These are phyloP conservation scores for Numida meleagris DNA, from an alignment of 2,113 vertebrate genomes.

Conservation along the genomic window DNA sequence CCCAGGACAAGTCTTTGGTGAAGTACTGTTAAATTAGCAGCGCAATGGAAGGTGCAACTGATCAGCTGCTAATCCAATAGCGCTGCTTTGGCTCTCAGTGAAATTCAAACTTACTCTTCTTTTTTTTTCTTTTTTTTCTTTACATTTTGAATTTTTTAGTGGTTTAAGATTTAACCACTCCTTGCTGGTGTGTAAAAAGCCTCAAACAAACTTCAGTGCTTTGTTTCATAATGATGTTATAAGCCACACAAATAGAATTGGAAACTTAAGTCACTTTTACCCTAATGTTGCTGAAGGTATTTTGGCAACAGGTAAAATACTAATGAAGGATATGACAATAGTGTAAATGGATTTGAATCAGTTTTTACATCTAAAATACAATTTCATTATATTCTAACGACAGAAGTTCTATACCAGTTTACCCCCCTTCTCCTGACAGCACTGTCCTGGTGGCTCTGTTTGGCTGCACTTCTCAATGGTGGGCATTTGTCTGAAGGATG, in stretches of 20 bases:
- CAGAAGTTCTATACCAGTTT: background rate
- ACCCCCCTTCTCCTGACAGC: background rate
- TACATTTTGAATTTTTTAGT: background rate
- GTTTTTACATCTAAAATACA: background rate
- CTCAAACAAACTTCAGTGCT: background rate
- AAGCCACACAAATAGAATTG: background rate
- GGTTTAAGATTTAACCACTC: background rate
- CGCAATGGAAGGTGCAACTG: background rate
- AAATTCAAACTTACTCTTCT: background rate
- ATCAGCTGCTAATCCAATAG: background rate
- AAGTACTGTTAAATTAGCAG: background rate
- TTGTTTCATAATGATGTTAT: accelerated
- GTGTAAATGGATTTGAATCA: background rate
- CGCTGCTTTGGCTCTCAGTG: background rate
- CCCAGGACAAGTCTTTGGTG: background rate
- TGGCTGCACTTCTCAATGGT: background rate
- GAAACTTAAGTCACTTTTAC: background rate
- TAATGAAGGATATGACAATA: background rate
- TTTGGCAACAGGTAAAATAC: background rate
- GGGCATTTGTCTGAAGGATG: slow-evolving; percentile 29
- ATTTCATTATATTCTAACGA: background rate
- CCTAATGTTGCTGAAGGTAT: background rate
- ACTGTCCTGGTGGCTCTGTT: background rate
- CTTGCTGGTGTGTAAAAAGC: background rate
- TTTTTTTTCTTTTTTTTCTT: background rate